These are phyloP conservation scores for Melanotaenia parkinsoni DNA, from an alignment of 2,797 vertebrate species.

Conservation along the genomic window DNA sequence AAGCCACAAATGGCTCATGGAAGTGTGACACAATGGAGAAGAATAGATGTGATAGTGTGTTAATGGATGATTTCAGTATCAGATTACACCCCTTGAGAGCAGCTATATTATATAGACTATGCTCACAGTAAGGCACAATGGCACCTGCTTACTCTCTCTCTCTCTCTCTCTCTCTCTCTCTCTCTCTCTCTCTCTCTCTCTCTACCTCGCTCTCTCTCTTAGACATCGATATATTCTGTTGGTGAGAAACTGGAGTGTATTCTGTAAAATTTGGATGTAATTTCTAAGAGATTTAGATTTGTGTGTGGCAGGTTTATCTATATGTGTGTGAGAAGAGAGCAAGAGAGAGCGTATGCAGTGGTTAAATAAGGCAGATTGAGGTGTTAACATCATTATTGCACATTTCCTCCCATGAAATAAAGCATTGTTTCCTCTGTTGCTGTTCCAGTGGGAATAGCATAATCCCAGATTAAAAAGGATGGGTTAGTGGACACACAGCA, in stretches of 20 bases:
- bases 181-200: not conserved
- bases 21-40: constrained; percentile 80
- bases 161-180: not conserved
- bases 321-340: constrained; percentile 3
- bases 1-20: constrained; percentile 70
- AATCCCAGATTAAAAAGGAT: constrained; percentile 83
- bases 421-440: constrained; percentile 77
- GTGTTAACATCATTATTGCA: constrained; percentile 77
- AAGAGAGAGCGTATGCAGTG: constrained; percentile 39
- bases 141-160: constrained; percentile 11
- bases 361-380: constrained; percentile 75
- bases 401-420: constrained; percentile 77
- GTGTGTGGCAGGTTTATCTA: constrained; percentile 11
- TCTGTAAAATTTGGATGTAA: constrained; percentile 30
- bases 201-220: not conserved
- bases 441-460: constrained; percentile 75
- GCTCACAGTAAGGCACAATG: constrained; percentile 45
- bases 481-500: constrained; percentile 71
- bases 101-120: constrained; percentile 73
- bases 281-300: constrained; percentile 41
- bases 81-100: constrained; percentile 88
- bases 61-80: constrained; percentile 93
- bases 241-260: constrained; percentile 19
- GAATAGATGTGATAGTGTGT: constrained; percentile 88
- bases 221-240: constrained; percentile 23